Evolutionary conservation across 2,888 invertebrate genomes (phyloP).

Genomic region (Limenitis camilla): DNA sequence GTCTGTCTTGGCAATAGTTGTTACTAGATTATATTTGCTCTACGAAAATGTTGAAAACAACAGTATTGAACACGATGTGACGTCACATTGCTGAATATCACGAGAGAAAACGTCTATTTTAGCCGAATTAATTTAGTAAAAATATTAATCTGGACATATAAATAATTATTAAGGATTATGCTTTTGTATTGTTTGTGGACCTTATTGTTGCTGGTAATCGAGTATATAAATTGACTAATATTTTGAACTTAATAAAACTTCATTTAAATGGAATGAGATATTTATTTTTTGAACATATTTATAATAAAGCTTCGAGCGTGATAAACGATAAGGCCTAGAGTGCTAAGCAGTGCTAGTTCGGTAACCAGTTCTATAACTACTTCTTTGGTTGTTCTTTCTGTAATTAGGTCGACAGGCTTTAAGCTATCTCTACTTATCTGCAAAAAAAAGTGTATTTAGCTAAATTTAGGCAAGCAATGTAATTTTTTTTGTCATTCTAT

Average conservation of each 20-base stretch:
- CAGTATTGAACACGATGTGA: too few species aligned
- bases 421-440: slow-evolving; percentile 66
- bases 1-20: too few species aligned
- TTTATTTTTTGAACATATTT: slow-evolving; percentile 46
- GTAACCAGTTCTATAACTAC: slow-evolving; percentile 39
- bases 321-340: slow-evolving; percentile 45
- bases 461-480: background rate
- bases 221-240: too few species aligned
- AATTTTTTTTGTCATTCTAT: background rate
- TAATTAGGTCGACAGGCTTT: slow-evolving; percentile 66
- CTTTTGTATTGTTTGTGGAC: too few species aligned
- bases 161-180: too few species aligned
- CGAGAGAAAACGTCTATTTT: too few species aligned
- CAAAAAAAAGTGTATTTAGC: slow-evolving; percentile 12
- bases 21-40: too few species aligned
- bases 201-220: too few species aligned
- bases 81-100: too few species aligned
- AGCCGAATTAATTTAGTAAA: too few species aligned
- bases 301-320: slow-evolving; percentile 34
- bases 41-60: too few species aligned
- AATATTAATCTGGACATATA: too few species aligned
- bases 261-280: slow-evolving; percentile 10
- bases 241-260: background rate
- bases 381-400: slow-evolving; percentile 43
- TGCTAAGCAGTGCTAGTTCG: slow-evolving; percentile 42